Evolutionary conservation across 1,140 invertebrate genomes (phyloP), one percentile per base, ranked within the genome.

Genomic region (Drosophila repleta): DNA sequence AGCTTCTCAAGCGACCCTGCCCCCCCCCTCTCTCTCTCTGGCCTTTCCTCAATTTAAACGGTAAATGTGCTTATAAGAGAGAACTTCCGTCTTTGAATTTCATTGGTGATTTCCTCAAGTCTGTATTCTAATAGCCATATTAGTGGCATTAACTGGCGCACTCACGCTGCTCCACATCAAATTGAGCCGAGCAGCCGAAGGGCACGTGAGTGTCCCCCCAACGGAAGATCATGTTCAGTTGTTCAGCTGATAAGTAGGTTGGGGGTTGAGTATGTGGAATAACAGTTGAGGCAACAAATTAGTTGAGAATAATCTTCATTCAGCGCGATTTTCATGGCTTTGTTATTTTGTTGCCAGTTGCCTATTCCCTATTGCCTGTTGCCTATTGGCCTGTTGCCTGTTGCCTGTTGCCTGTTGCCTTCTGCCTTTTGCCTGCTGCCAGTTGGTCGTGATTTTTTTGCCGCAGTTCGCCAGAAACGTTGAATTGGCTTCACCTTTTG

Each of bases 401-500:
- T 6, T 6, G 26, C 26, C 7, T 48, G 55, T 74, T 66, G 56
- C 21, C 53, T 69, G 56, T 61, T 64, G 39, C 43, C 15, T 6
- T 35, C 4, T 35, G 48, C 37, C 24, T 65, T 39, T 46, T 49
- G n/a, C 1, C 46, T 74, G 64, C 11, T 35, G 32, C 55, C 35
- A 41, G 26, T 62, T 69, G 55, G 79, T 88, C 83, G 83, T 88
- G 83, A 89, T 83, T 83, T 82, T 76, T 72, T 73, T 88, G 83
- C 53, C 83, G 32, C 84, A 79, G 79, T 88, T 88, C 84, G 76
- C 65, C 41, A 79, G 83, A 89, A 88, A 77, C 84, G 76, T 60
- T 83, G 76, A 88, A 89, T 88, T 88, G 83, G 79, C 83, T 88
- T 88, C 83, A 88, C 83, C 83, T 88, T 88, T 88, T 89, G 83